Conservation (phyloP, 2,113 vertebrate genomes). For the Mellivora capensis region DNA sequence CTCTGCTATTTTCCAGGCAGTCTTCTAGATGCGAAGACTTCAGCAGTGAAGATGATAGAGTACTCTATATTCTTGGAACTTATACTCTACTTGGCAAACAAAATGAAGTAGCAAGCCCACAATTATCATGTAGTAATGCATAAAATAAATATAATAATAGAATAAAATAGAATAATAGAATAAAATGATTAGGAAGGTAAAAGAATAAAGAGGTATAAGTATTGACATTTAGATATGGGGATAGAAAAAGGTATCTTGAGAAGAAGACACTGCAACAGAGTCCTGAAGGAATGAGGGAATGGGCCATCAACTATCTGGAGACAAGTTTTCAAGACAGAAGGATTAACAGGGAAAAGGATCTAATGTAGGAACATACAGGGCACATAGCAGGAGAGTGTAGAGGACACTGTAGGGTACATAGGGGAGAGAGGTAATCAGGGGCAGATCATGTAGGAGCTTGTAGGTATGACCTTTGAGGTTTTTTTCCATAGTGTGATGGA, state of each 20-base stretch:
- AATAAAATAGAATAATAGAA: not conserved
- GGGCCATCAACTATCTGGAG: not conserved
- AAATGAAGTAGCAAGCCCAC: not conserved
- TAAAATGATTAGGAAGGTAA: not conserved
- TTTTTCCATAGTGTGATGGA: not conserved
- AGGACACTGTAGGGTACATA: not conserved
- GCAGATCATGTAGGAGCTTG: too few species aligned
- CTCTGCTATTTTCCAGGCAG: not conserved
- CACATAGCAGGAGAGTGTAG: not conserved
- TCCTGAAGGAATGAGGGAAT: not conserved
- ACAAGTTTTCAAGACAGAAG: not conserved
- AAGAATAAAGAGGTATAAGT: not conserved
- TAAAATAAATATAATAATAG: not conserved
- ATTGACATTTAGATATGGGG: not conserved
- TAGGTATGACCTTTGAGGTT: not conserved
- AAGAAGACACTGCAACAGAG: not conserved
- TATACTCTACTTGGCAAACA: not conserved
- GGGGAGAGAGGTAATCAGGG: fast-evolving
- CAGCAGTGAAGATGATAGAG: not conserved
- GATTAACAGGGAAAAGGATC: not conserved
- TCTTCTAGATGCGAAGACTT: not conserved
- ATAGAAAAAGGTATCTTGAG: not conserved
- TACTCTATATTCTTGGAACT: not conserved
- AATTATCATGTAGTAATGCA: not conserved
- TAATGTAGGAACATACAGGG: not conserved